Percentiles rank a stretch among this genome's conserved stretches.
Evolutionary conservation across 1,140 invertebrate genomes (phyloP).

Genomic region (Triops longicaudatus): DNA sequence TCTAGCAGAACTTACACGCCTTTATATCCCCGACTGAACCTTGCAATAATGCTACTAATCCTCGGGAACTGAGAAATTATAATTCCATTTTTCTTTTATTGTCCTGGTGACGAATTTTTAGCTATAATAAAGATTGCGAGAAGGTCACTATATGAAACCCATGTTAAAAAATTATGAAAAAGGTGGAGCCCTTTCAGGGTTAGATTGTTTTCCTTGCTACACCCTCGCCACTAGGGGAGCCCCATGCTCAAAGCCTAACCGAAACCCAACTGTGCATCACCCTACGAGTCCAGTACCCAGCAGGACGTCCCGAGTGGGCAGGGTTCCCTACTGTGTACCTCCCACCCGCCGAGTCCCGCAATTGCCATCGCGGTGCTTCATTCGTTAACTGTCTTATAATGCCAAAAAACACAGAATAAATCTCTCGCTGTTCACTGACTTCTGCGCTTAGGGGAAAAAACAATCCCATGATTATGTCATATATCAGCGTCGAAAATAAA

Average conservation of each 20-base stretch:
- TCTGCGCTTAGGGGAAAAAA: neutral
- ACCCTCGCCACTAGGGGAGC: neutral
- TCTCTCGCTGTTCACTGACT: neutral
- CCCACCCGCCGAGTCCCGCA: constrained; percentile 7
- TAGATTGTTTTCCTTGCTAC: neutral
- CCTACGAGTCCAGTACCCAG: neutral
- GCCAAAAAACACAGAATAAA: constrained; percentile 1
- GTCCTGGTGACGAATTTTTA: neutral
- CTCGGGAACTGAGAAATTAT: no score
- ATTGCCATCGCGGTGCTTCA: neutral
- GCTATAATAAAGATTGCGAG: neutral
- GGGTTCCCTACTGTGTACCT: neutral
- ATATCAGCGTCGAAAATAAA: neutral
- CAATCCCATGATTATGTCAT: neutral
- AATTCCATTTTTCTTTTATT: neutral
- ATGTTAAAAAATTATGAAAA: neutral
- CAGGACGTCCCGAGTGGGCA: constrained; percentile 13
- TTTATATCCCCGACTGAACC: no score
- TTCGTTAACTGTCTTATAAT: neutral
- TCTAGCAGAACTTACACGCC: no score
- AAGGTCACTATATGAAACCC: neutral
- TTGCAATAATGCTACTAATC: no score
- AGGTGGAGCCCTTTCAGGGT: neutral
- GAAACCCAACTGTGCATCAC: constrained; percentile 1
- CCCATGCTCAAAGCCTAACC: neutral